Percentiles rank a stretch among this genome's conserved stretches.
These are phyloP conservation scores for Chunga burmeisteri DNA, from an alignment of 2,113 vertebrate genomes.

Conservation along the genomic window DNA sequence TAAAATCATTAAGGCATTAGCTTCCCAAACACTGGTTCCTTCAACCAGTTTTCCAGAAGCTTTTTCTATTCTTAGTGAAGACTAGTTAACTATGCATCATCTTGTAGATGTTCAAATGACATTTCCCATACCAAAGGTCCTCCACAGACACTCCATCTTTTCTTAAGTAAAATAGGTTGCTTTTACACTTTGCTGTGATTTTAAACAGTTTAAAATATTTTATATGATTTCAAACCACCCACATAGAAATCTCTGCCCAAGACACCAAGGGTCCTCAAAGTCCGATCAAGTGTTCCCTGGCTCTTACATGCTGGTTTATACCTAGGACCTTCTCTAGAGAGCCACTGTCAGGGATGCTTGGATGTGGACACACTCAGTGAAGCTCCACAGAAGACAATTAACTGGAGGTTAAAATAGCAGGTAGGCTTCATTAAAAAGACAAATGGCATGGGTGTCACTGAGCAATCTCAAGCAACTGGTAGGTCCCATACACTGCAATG, in stretches of 20 bases:
- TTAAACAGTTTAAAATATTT: neutral
- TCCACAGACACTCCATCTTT: neutral
- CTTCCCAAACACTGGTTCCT: neutral
- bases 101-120: neutral
- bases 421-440: neutral
- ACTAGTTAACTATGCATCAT: neutral
- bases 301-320: neutral
- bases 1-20: neutral
- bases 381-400: neutral
- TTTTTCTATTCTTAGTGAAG: neutral
- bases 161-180: neutral
- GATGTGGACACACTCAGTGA: neutral
- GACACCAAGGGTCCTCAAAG: neutral
- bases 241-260: neutral
- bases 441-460: neutral
- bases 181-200: neutral
- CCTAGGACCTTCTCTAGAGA: neutral
- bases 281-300: neutral
- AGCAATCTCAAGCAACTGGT: neutral
- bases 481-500: neutral
- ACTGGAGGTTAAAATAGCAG: neutral
- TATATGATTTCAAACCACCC: neutral
- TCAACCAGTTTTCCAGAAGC: neutral
- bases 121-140: neutral
- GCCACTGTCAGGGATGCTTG: neutral